Percentiles rank a stretch among this genome's conserved stretches.
These are phyloP conservation scores for Synergus laeviventris DNA, from an alignment of 2,888 invertebrate species.

Conservation along the genomic window DNA sequence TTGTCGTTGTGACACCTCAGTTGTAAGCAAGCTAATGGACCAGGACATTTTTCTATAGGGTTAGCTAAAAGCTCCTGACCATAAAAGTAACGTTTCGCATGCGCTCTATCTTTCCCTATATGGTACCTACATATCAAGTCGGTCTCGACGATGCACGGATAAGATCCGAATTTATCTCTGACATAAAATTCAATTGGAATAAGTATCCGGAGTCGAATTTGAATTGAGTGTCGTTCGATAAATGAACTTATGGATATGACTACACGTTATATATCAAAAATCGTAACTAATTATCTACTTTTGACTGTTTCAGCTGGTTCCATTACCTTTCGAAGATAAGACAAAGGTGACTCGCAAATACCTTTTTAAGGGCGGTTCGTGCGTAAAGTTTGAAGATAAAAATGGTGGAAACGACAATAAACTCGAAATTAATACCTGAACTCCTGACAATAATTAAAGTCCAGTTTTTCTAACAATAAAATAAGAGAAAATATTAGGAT, in stretches of 20 bases:
- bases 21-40: constrained; percentile 57
- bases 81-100: constrained; percentile 58
- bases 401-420: constrained; percentile 19
- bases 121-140: constrained; percentile 34
- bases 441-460: constrained; percentile 8
- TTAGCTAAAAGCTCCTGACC: constrained; percentile 59
- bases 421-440: not conserved
- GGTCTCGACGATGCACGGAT: constrained; percentile 49
- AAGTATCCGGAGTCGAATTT: not conserved
- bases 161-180: constrained; percentile 27
- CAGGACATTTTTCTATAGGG: constrained; percentile 61
- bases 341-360: constrained; percentile 12
- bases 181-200: constrained; percentile 21
- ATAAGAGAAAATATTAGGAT: not conserved
- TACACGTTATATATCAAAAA: not conserved
- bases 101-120: constrained; percentile 35
- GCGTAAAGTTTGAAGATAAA: constrained; percentile 12
- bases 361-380: not conserved
- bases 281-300: not conserved
- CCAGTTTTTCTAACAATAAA: not conserved
- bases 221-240: constrained; percentile 13
- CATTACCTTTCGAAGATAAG: constrained; percentile 15
- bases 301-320: constrained; percentile 20
- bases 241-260: constrained; percentile 11
- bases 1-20: not conserved